phyloP scores from a whole-genome alignment of 2,888 invertebrate species.

The Hipparchia sbordonii region DNA sequence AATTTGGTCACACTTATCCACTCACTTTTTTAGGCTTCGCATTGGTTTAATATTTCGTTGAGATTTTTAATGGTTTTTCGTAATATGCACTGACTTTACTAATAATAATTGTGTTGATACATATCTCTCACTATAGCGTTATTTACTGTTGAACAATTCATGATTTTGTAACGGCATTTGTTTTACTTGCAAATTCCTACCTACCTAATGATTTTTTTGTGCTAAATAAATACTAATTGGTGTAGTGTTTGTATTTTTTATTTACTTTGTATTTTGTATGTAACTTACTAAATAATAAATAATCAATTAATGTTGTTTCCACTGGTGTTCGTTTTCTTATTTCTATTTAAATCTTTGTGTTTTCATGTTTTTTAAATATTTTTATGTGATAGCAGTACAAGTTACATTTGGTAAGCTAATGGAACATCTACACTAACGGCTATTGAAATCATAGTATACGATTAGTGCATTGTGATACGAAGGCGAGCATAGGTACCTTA shows the following conservation, averaged over 20 bases:
- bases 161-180: not conserved
- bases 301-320: not conserved
- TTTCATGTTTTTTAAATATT: not conserved
- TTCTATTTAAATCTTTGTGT: not conserved
- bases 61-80: constrained; percentile 19
- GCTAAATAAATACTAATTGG: constrained; percentile 9
- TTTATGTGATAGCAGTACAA: not conserved
- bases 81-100: constrained; percentile 17
- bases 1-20: constrained; percentile 53
- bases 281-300: not conserved
- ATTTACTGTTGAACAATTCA: not conserved
- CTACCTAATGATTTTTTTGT: not conserved
- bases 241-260: constrained; percentile 5
- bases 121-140: not conserved
- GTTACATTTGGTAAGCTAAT: not conserved
- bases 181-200: not conserved
- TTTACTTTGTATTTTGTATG: constrained; percentile 9
- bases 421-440: too few relatives aligned
- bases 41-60: constrained; percentile 33
- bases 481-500: too few relatives aligned
- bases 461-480: too few relatives aligned
- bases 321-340: not conserved
- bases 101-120: constrained; percentile 1
- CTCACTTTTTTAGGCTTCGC: constrained; percentile 40
- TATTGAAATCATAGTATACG: too few relatives aligned